A percentile compares a stretch with the other conserved stretches of the same genome.
phyloP scores from a whole-genome alignment of 2,113 vertebrate genomes.

The Hypomesus transpacificus region DNA sequence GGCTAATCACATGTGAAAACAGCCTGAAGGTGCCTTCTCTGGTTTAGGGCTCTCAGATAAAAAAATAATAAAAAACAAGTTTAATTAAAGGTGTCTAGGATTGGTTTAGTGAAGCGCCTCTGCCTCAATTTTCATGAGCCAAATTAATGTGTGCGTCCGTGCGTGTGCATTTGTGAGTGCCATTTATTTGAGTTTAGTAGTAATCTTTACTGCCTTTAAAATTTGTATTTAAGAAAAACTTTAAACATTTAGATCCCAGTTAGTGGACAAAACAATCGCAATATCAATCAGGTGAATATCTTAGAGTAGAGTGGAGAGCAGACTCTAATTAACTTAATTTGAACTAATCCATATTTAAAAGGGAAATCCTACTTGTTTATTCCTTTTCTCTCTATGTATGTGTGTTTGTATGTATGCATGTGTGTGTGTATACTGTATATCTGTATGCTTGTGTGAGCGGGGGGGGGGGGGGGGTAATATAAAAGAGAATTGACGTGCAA shows the following conservation, averaged over 20 bases:
- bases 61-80: slow-evolving; percentile 52
- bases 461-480: slow-evolving; percentile 30
- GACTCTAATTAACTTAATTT: no score
- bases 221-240: neutral
- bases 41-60: slow-evolving; percentile 60
- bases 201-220: neutral
- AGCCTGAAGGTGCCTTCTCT: slow-evolving; percentile 51
- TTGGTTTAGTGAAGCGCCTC: slow-evolving; percentile 37
- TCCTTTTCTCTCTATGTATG: neutral
- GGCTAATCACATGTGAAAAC: slow-evolving; percentile 71
- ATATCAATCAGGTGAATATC: no score
- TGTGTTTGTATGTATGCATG: neutral
- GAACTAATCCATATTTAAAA: no score
- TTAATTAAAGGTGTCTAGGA: slow-evolving; percentile 65
- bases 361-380: neutral
- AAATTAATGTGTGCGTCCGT: slow-evolving; percentile 10
- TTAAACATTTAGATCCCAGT: no score
- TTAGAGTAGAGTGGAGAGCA: no score
- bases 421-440: slow-evolving; percentile 15
- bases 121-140: neutral
- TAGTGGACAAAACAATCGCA: no score
- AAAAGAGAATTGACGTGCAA: slow-evolving; percentile 58
- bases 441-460: slow-evolving; percentile 3
- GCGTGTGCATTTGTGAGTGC: slow-evolving; percentile 8
- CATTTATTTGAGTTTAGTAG: neutral